Conservation (phyloP, 2,888 invertebrate species). For the Tetramorium bicarinatum region DNA sequence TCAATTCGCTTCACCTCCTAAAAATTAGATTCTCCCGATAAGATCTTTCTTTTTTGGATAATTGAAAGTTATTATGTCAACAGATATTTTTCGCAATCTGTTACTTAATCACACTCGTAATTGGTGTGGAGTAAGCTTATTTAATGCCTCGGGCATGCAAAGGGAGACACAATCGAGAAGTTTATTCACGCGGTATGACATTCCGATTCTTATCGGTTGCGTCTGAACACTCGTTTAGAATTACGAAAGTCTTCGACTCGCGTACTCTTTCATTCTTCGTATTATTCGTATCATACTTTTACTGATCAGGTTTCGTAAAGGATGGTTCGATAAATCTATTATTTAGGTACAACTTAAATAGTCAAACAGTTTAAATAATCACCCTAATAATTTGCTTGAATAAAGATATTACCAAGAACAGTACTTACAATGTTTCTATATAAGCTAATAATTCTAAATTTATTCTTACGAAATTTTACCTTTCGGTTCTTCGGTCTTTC, state of each 20-base stretch:
- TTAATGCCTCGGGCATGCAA: not conserved
- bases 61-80: too few relatives aligned
- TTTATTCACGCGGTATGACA: slow-evolving; percentile 23
- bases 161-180: not conserved
- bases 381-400: not conserved
- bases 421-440: not conserved
- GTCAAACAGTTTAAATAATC: not conserved
- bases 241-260: slow-evolving; percentile 30
- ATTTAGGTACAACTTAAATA: not conserved
- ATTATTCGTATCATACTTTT: not conserved
- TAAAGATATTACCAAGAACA: not conserved
- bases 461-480: not conserved
- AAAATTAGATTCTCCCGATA: not conserved
- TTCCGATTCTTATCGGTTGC: slow-evolving; percentile 25
- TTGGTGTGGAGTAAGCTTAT: not conserved
- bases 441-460: not conserved
- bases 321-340: not conserved
- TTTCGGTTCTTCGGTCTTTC: not conserved
- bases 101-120: not conserved
- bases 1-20: not conserved
- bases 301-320: not conserved
- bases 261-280: not conserved
- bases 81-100: not conserved
- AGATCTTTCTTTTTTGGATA: not conserved
- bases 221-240: slow-evolving; percentile 11